Base-by-base conservation (phyloP, 2,888 invertebrate genomes). In the Cactoblastis cactorum region DNA sequence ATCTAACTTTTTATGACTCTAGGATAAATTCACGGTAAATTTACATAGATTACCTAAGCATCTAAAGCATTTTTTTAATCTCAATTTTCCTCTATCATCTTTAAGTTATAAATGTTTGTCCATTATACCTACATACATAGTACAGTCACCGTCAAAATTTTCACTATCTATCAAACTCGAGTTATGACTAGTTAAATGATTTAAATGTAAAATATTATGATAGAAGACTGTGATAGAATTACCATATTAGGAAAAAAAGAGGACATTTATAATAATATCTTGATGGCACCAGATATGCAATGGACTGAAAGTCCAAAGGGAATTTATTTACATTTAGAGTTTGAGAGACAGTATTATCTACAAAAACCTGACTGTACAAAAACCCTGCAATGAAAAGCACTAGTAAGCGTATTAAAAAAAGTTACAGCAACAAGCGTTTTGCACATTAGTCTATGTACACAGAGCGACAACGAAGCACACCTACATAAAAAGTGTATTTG, bases 391-490 rank as follows among this genome's bases (percentile, higher is more conserved):
- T 52, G 53, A 62, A 59, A 59, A 60, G 61, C 61, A 57, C 45
- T 37, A 48, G 56, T 62, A 56, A 64, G 54, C 59, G 14, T 61
- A 57, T 50, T 59, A 50, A 65, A 63, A 62, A 57, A 63, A 68
- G 55, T 50, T 55, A 61, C 55, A 71, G 70, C 67, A 63, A 69
- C 66, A 68, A 70, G 70, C 77, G 60, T 59, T 55, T 52, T 45
- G 45, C 39, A 54, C 49, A 50, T 47, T 57, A 50, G 52, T 53
- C 54, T 57, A 61, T 56, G 39, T 53, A 60, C 55, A 63, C 55
- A 62, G 61, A 63, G 68, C 63, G 66, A 61, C 58, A 61, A 55
- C 51, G 62, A 73, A 74, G 77, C 74, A 63, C 61, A 57, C 58
- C 63, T 61, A 64, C 53, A 62, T 59, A 65, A 62, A 60, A 61